Percentiles rank a stretch among this genome's conserved stretches.
These are phyloP conservation scores for Achatina immaculata DNA, from an alignment of 1,140 invertebrate genomes.

Conservation along the genomic window DNA sequence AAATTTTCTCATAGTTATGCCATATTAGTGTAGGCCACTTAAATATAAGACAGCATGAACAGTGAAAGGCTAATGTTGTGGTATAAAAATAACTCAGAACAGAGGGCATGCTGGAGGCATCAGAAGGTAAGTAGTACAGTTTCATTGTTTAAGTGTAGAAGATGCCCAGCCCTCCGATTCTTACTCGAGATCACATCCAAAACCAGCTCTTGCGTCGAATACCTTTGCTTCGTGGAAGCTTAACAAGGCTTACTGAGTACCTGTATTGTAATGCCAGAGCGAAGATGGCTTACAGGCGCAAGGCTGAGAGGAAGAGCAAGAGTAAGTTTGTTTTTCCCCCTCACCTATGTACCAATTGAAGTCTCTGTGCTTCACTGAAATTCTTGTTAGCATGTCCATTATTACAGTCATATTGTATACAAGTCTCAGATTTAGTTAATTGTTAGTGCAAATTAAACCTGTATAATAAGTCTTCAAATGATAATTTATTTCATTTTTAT, in stretches of 20 bases:
- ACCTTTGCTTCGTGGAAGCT: conserved; percentile 6
- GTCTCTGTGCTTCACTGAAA: no score
- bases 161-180: conserved; percentile 19
- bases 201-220: conserved; percentile 7
- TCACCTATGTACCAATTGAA: neutral
- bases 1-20: neutral
- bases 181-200: conserved; percentile 8
- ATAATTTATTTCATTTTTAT: no score
- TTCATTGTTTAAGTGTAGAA: neutral
- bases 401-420: no score
- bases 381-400: no score
- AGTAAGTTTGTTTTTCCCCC: conserved; percentile 27
- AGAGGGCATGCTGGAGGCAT: conserved; percentile 14
- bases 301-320: neutral
- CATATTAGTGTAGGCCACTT: no score
- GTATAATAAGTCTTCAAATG: no score
- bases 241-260: conserved; percentile 9
- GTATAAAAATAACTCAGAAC: neutral
- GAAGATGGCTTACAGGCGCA: conserved; percentile 27
- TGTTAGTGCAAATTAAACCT: no score
- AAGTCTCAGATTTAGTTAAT: no score
- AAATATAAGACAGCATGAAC: no score
- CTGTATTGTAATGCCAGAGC: conserved; percentile 15
- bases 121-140: conserved; percentile 12
- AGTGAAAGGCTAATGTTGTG: neutral